Percentiles rank a stretch among this genome's conserved stretches.
phyloP scores from a whole-genome alignment of 2,113 vertebrate genomes.

The Trematomus loennbergii region DNA sequence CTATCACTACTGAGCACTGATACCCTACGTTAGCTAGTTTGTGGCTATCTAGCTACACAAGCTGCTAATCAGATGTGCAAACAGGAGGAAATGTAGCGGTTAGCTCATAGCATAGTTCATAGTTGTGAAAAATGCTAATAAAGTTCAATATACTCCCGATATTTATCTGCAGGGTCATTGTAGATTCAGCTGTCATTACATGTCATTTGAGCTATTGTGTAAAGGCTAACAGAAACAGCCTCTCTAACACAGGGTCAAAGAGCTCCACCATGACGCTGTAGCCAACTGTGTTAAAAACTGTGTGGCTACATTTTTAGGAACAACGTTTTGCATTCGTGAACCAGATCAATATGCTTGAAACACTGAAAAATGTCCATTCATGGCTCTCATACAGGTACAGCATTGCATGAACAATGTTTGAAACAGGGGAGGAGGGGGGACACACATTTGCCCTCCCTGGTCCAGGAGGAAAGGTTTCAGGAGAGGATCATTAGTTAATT shows the following conservation, averaged over 20 bases:
- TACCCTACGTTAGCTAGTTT: not conserved
- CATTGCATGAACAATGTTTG: not conserved
- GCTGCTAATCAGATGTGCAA: not conserved
- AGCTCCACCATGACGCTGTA: not conserved
- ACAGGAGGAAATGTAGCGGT: not conserved
- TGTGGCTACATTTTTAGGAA: not conserved
- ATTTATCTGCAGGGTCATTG: not conserved
- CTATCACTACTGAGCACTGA: not conserved
- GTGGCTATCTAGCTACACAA: not conserved
- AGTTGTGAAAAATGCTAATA: not conserved
- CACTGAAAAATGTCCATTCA: not conserved
- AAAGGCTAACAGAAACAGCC: not conserved
- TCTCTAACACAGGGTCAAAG: not conserved
- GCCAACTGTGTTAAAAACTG: constrained; percentile 10
- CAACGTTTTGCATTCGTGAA: not conserved
- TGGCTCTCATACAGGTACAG: constrained; percentile 24
- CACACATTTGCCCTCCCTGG: not conserved
- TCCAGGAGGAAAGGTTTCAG: constrained; percentile 18
- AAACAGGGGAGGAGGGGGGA: not conserved
- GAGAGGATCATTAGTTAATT: constrained; percentile 5
- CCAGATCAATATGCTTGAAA: not conserved
- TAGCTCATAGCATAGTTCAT: not conserved
- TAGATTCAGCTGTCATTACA: not conserved
- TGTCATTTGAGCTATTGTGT: not conserved
- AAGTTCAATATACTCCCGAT: too few species aligned